Evolutionary conservation across 2,113 vertebrate genomes (phyloP).

Genomic region (Drymodes brunneopygia): DNA sequence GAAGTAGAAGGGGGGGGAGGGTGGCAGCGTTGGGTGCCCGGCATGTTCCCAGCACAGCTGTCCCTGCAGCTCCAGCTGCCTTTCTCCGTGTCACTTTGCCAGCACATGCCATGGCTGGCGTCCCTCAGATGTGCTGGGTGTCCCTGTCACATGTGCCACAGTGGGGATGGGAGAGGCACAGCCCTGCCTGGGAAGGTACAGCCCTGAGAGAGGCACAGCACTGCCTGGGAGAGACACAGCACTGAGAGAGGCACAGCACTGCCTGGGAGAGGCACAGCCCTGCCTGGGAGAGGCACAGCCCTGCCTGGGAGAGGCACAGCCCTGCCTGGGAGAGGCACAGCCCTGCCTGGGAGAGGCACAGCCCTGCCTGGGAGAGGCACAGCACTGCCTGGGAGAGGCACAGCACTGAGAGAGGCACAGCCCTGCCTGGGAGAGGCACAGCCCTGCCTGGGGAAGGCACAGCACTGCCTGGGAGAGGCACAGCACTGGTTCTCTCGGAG

Average conservation of each 20-base stretch:
- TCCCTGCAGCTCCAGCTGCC: neutral
- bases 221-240: no score
- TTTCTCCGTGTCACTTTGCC: fast-evolving
- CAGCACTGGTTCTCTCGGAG: neutral
- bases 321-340: no score
- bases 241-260: no score
- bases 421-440: no score
- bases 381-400: neutral
- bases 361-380: no score
- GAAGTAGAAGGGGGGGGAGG: neutral
- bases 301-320: no score
- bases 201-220: neutral
- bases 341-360: no score
- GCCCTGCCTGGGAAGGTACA: no score
- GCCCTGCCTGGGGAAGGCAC: no score
- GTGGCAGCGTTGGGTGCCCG: neutral
- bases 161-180: neutral
- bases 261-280: no score
- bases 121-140: neutral
- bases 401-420: no score
- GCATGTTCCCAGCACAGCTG: neutral
- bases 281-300: neutral
- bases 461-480: neutral
- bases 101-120: neutral
- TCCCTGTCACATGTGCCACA: neutral